Evolutionary conservation across 2,113 vertebrate genomes (phyloP).

Genomic region (Bombycilla garrulus): DNA sequence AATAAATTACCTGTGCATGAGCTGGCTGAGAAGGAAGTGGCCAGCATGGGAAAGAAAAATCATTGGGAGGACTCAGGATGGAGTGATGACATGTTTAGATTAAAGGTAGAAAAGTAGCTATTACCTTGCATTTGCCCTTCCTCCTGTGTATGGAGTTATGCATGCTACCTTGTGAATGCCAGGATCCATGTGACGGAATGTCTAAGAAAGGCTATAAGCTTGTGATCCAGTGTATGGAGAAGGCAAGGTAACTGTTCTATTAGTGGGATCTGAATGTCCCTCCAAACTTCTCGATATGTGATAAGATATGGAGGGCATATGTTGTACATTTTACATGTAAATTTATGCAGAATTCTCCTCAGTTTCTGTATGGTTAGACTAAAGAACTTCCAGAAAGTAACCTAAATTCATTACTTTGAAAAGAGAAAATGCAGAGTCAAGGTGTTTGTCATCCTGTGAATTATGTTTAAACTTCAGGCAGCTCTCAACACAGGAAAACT

Average conservation of each 20-base stretch:
- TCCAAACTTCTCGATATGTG: not conserved
- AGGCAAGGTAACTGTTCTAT: not conserved
- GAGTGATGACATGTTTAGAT: not conserved
- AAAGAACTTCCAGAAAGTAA: not conserved
- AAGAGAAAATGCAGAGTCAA: not conserved
- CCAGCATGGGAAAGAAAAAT: not conserved
- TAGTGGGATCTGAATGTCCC: not conserved
- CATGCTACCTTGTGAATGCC: not conserved
- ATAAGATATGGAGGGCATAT: not conserved
- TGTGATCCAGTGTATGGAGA: not conserved
- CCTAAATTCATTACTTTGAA: not conserved
- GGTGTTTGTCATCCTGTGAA: not conserved
- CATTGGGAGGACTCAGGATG: not conserved
- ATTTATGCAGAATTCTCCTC: not conserved
- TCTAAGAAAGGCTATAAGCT: not conserved
- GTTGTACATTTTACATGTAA: not conserved
- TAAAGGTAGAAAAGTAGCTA: not conserved
- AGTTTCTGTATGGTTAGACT: not conserved
- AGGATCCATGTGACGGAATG: not conserved
- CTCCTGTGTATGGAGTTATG: not conserved
- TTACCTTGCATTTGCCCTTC: not conserved
- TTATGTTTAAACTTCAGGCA: not conserved
- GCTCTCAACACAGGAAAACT: not conserved
- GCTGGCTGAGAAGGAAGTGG: not conserved
- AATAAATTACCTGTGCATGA: not conserved